Evolutionary conservation across 2,113 vertebrate genomes (phyloP).

Genomic region (Onychostoma macrolepis): DNA sequence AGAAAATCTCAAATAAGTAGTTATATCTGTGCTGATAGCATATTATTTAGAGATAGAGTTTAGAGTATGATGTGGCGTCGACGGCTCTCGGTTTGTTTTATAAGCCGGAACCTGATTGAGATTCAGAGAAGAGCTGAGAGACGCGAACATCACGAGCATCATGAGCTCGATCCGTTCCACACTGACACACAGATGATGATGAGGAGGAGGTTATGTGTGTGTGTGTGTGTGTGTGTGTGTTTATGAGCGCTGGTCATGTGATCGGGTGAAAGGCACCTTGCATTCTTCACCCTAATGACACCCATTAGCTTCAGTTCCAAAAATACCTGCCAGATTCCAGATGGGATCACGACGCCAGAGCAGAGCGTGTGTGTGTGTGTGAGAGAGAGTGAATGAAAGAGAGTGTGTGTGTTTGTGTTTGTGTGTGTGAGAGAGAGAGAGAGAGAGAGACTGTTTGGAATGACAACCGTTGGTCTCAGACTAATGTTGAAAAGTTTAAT

Average conservation of each 20-base stretch:
- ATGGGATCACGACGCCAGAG: constrained; percentile 7
- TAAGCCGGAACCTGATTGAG: too few species aligned
- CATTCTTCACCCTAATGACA: constrained; percentile 48
- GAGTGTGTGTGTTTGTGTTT: constrained; percentile 10
- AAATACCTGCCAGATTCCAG: constrained; percentile 48
- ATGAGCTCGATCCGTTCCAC: background rate
- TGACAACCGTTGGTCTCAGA: background rate
- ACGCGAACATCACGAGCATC: too few species aligned
- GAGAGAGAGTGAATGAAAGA: background rate
- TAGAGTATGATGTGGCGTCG: too few species aligned
- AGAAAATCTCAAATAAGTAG: too few species aligned
- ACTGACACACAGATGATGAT: background rate
- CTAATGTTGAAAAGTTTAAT: background rate
- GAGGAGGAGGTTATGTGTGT: background rate
- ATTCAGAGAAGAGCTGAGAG: too few species aligned
- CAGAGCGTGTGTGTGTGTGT: constrained; percentile 8
- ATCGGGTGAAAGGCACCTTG: constrained; percentile 58
- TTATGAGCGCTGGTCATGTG: constrained; percentile 39
- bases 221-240: constrained; percentile 31
- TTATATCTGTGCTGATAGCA: too few species aligned
- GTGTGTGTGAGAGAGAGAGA: background rate
- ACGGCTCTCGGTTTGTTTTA: too few species aligned
- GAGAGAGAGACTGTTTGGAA: background rate
- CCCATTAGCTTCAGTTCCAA: constrained; percentile 45
- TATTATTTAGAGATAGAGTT: too few species aligned